Evolutionary conservation across 2,113 vertebrate species (phyloP), one percentile per base, ranked within the genome.

Genomic region (Tilapia sparmanii): DNA sequence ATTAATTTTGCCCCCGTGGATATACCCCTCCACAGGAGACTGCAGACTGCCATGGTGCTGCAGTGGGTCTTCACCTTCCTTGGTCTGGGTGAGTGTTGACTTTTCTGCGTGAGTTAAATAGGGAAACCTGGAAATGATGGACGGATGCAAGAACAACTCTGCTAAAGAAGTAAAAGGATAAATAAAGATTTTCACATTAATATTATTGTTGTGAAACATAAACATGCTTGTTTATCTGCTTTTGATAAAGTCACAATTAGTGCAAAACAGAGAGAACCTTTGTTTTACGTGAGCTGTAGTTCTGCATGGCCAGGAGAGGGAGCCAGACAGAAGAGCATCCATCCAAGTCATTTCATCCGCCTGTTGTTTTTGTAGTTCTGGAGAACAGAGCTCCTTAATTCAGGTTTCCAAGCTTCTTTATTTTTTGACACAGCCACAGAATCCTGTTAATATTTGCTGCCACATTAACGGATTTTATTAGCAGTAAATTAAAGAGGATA

Each of bases 1-100:
- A 85, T 98, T 59, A 15, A 96, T 52, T 98, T 98, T 18, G 97
- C 97, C 2, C 97, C 98, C 0, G 1, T 94, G 29, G 80, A 83
- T 0, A 1, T 97, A 45, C 97, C 98, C 0, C 33, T 97, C 18
- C 13, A 81, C 11, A 93, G 97, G 90, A 95, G 98, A 81, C 92
- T 98, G 68, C 97, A 98, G 96, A 98, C 97, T 0, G 90, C 93
- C 0, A 83, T 90, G 0, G 97, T 98, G 24, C 26, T 97, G 42
- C 96, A 96, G 29, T 98, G 97, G 97, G 93, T 98, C 86, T 97
- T 95, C 94, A 96, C 93, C 85, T 98, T 98, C 91, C 86, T 97
- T 8, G 93, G 19, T 6, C 80, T 98, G 29, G 97, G 98, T 98
- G 95, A 97, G 98, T 91, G 1, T 31, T 7, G 33, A 26, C 22